phyloP scores from a whole-genome alignment of 1,140 invertebrate genomes.

The Grapholita molesta region DNA sequence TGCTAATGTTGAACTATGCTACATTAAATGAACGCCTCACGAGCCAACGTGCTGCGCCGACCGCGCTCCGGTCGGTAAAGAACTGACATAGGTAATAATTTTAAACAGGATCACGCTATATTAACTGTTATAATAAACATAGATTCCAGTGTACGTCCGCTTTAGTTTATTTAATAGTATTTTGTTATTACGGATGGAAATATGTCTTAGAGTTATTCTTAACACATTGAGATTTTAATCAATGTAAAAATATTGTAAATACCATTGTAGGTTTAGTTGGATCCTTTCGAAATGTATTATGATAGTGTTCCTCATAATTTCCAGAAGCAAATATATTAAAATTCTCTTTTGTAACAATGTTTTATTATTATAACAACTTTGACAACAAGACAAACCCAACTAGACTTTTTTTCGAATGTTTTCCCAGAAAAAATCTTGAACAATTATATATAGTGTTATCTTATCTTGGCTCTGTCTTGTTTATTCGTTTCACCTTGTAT shows the following conservation, averaged over 20 bases:
- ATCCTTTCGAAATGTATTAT: slow-evolving; percentile 32
- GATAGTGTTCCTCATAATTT: slow-evolving; percentile 31
- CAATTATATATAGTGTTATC: too few relatives aligned
- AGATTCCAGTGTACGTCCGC: slow-evolving; percentile 14
- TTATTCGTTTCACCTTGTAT: not conserved
- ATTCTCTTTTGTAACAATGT: slow-evolving; percentile 36
- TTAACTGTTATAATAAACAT: slow-evolving; percentile 17
- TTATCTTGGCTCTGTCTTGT: not conserved
- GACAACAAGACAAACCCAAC: not conserved
- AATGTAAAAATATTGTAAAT: slow-evolving; percentile 52
- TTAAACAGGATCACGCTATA: slow-evolving; percentile 11
- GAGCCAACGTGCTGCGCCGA: not conserved
- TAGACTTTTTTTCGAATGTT: not conserved
- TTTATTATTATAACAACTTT: slow-evolving; percentile 26
- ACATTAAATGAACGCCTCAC: not conserved
- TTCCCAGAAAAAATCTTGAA: too few relatives aligned
- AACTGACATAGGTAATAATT: slow-evolving; percentile 4
- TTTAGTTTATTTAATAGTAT: slow-evolving; percentile 16
- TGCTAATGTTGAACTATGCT: not conserved
- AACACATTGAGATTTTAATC: slow-evolving; percentile 21
- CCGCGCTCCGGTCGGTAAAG: not conserved
- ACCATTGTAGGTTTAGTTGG: slow-evolving; percentile 34
- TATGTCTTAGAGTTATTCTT: slow-evolving; percentile 14
- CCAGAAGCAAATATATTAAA: slow-evolving; percentile 41
- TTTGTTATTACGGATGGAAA: slow-evolving; percentile 16